phyloP scores from a whole-genome alignment of 37 sponge, comb jelly and placozoan species.

The Ephydatia muelleri region DNA sequence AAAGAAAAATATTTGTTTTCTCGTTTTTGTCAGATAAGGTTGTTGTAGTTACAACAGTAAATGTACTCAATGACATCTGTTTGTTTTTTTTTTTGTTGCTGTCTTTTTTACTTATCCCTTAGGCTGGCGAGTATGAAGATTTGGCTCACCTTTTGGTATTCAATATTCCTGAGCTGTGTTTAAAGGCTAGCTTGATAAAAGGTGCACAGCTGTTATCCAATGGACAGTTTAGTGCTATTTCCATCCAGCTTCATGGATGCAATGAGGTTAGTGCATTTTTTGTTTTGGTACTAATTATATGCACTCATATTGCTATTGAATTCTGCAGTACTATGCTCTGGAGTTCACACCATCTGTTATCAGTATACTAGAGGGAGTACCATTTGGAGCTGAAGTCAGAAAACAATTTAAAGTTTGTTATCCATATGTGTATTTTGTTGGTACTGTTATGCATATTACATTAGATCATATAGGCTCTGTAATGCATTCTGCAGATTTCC shows the following conservation, averaged over 20 bases:
- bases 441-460: too few relatives aligned
- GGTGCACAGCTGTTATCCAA: slow-evolving; percentile 8
- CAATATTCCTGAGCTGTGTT: slow-evolving; percentile 6
- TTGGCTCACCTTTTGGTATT: slow-evolving; percentile 50
- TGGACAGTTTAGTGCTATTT: slow-evolving; percentile 12
- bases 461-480: background rate
- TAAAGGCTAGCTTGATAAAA: slow-evolving; percentile 20
- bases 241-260: slow-evolving; percentile 29
- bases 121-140: slow-evolving; percentile 48
- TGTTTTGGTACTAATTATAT: background rate
- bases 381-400: background rate
- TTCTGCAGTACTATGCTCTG: background rate
- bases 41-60: background rate
- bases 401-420: background rate
- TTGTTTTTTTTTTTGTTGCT: background rate
- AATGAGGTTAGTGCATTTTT: slow-evolving; percentile 23
- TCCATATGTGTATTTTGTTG: background rate
- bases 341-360: background rate
- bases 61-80: background rate
- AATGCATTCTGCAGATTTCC: slow-evolving; percentile 37
- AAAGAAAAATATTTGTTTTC: slow-evolving; percentile 24
- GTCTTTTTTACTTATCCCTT: background rate
- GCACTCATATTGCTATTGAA: background rate
- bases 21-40: slow-evolving; percentile 44
- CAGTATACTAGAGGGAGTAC: background rate